Evolutionary conservation across 2,888 invertebrate genomes (phyloP), one percentile per base, ranked within the genome.

Genomic region (Sphaeridia pumilis): DNA sequence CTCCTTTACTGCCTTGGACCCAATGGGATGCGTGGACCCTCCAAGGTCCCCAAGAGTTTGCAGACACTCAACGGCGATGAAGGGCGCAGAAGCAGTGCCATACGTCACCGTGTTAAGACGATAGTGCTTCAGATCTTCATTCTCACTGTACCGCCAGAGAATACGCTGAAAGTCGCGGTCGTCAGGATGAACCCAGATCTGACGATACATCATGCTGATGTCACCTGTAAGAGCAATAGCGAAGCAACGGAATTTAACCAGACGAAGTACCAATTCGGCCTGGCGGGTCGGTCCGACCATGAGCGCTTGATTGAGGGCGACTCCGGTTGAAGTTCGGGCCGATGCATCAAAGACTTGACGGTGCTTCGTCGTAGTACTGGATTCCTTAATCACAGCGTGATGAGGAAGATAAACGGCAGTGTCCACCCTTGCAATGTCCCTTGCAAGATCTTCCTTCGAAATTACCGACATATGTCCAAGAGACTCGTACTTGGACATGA

Each of bases 81-180:
- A 69, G 4, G 67, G 61, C 2, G 67, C 64, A 2, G 65, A 51
- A 2, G 67, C 58, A 2, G 63, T 65, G 0, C 69, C 68, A 38
- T 70, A 69, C 1, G 67, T 69, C 2, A 70, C 61, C 1, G 66
- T 67, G 5, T 42, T 43, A 4, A 68, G 55, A 3, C 52, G 44
- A 17, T 61, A 59, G 0, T 55, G 55, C 25, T 54, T 31, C 3
- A 66, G 45, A 7, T 56, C 54, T 14, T 65, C 54, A 4, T 46
- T 24, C 17, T 58, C 54, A 43, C 57, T 22, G 5, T 56, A 45
- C 25, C 67, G 49, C 70, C 70, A 71, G 3, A 71, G 46, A 3
- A 72, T 69, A 14, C 65, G 49, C 46, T 69, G 70, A 12, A 66
- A 61, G 17, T 63, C 25, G n/a, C 64, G 52, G 43, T 70, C 65